A percentile compares a stretch with the other conserved stretches of the same genome.
Conservation (phyloP, 2,888 invertebrate species). For the Aporophyla lueneburgensis region DNA sequence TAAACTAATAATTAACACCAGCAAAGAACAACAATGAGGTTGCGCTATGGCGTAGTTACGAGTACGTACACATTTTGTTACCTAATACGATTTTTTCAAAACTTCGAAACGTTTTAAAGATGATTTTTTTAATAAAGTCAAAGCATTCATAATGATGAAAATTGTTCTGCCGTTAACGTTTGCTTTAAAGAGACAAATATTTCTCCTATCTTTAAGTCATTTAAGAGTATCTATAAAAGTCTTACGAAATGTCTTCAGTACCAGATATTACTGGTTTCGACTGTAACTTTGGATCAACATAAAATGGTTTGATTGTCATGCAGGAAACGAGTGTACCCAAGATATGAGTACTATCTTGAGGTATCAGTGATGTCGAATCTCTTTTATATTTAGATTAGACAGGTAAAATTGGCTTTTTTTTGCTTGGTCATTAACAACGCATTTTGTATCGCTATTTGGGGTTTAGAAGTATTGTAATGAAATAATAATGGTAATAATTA, state of each 20-base stretch:
- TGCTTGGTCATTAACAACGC: slow-evolving; percentile 25
- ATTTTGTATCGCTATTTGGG: slow-evolving; percentile 39
- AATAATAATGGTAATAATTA: slow-evolving; percentile 6
- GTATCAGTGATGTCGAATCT: slow-evolving; percentile 45
- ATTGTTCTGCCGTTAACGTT: not conserved
- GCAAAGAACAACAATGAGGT: slow-evolving; percentile 44
- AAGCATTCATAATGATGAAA: not conserved
- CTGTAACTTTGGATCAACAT: slow-evolving; percentile 37
- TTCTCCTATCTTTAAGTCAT: slow-evolving; percentile 49
- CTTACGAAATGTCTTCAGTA: slow-evolving; percentile 28
- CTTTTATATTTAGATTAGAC: slow-evolving; percentile 35
- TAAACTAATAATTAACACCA: slow-evolving; percentile 64
- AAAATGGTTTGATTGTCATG: slow-evolving; percentile 60
- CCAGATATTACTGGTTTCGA: slow-evolving; percentile 60
- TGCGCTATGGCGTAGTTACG: not conserved
- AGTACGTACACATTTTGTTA: not conserved
- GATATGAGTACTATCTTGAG: slow-evolving; percentile 35
- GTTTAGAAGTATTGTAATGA: slow-evolving; percentile 10
- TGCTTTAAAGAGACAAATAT: slow-evolving; percentile 31
- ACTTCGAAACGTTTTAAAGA: not conserved
- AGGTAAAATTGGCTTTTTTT: not conserved
- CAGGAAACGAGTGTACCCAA: slow-evolving; percentile 58
- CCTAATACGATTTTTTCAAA: not conserved
- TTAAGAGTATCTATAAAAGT: slow-evolving; percentile 47
- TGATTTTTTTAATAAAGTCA: not conserved